Conservation (phyloP, 64 coral and sea anemone genomes). For the Montipora efflorescens region DNA sequence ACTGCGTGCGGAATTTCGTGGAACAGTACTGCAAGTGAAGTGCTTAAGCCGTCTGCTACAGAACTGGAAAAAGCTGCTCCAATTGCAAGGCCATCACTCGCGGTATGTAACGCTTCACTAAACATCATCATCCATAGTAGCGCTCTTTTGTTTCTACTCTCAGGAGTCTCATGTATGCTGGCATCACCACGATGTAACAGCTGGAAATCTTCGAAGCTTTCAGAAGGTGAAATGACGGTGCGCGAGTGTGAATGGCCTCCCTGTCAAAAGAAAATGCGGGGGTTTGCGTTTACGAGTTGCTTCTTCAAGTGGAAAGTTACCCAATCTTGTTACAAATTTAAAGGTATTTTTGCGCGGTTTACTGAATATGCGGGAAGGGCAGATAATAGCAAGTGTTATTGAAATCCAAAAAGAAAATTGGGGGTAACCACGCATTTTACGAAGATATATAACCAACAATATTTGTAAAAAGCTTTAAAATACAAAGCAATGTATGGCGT, state of each 20-base stretch:
- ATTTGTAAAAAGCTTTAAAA: too few species aligned
- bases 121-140: conserved; percentile 76
- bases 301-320: too few species aligned
- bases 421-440: too few species aligned
- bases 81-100: conserved; percentile 86
- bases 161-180: not conserved
- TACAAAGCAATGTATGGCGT: too few species aligned
- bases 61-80: conserved; percentile 89
- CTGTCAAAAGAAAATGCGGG: conserved; percentile 17
- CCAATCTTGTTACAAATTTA: too few species aligned
- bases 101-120: conserved; percentile 74
- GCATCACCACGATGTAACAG: not conserved
- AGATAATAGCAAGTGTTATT: too few species aligned
- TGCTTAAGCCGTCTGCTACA: conserved; percentile 79
- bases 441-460: too few species aligned
- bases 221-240: not conserved
- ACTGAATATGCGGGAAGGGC: too few species aligned
- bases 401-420: too few species aligned
- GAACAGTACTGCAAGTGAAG: conserved; percentile 86
- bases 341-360: too few species aligned
- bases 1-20: conserved; percentile 88
- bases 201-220: not conserved
- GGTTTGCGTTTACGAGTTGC: not conserved
- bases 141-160: not conserved
- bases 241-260: conserved; percentile 68